Conservation (phyloP, 2,888 invertebrate genomes). For the Emmelina monodactyla region DNA sequence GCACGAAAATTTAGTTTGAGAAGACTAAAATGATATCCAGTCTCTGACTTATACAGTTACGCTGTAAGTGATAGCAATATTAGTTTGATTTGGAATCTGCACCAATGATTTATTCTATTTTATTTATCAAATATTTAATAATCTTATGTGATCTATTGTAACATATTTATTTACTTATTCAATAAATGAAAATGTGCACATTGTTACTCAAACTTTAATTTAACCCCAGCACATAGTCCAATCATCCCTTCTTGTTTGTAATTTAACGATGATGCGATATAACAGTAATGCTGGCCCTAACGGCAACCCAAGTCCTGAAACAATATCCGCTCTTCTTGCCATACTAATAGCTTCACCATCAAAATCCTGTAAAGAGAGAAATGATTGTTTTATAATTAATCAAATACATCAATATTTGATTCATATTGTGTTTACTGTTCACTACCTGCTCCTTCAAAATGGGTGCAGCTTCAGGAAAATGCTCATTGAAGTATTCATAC, state of each 20-base stretch:
- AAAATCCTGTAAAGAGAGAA: slow-evolving; percentile 72
- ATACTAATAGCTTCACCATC: slow-evolving; percentile 89
- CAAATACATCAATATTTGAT: neutral
- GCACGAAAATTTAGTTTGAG: no score
- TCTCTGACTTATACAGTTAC: no score
- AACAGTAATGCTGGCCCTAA: slow-evolving; percentile 89
- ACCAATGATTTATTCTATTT: no score
- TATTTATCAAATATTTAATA: no score
- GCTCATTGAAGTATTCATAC: slow-evolving; percentile 77
- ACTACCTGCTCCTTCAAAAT: slow-evolving; percentile 82
- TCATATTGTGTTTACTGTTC: neutral
- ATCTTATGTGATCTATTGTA: no score
- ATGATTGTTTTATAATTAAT: neutral
- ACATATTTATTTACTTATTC: no score
- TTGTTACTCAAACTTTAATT: slow-evolving; percentile 14
- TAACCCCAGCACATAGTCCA: slow-evolving; percentile 76
- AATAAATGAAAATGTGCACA: no score
- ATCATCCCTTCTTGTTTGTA: slow-evolving; percentile 81
- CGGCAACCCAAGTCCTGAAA: slow-evolving; percentile 81
- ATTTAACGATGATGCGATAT: slow-evolving; percentile 79
- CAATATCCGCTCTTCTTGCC: slow-evolving; percentile 84
- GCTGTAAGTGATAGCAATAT: no score
- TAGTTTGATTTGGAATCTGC: no score
- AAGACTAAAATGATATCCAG: no score
- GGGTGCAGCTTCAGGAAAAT: slow-evolving; percentile 82